Percentiles rank a stretch among this genome's conserved stretches.
Conservation (phyloP, 1,140 invertebrate species). For the Eciton burchellii region DNA sequence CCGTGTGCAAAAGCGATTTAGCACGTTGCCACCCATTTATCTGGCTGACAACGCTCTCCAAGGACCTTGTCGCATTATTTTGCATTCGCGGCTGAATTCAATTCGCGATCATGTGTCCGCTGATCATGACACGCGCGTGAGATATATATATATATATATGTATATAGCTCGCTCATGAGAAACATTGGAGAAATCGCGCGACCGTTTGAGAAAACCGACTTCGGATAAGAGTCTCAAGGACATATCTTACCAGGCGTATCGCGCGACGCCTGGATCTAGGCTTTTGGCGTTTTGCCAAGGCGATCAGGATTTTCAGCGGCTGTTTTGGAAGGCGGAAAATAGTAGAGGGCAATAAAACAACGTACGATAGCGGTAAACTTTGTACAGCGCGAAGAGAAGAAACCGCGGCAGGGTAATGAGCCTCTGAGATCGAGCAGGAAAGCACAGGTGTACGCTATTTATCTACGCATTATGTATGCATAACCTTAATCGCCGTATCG, state of each 20-base stretch:
- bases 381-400: neutral
- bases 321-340: constrained; percentile 33
- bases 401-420: constrained; percentile 11
- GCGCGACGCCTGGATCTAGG: constrained; percentile 32
- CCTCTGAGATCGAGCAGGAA: neutral
- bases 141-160: no score
- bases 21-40: constrained; percentile 5
- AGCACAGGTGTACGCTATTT: neutral
- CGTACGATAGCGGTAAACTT: constrained; percentile 50
- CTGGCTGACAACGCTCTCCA: neutral
- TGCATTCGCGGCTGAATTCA: no score
- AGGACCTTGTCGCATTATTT: neutral
- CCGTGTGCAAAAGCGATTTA: constrained; percentile 32
- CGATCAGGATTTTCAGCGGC: constrained; percentile 42
- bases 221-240: constrained; percentile 23
- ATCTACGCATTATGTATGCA: neutral
- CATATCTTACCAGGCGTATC: constrained; percentile 32
- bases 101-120: no score
- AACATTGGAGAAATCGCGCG: neutral
- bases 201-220: neutral
- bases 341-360: constrained; percentile 46
- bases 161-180: neutral
- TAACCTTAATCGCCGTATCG: neutral
- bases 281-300: constrained; percentile 29
- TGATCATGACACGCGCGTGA: no score